A percentile compares a stretch with the other conserved stretches of the same genome.
phyloP scores from a whole-genome alignment of 2,797 vertebrate species.

The Mormyrus hasselquistii region DNA sequence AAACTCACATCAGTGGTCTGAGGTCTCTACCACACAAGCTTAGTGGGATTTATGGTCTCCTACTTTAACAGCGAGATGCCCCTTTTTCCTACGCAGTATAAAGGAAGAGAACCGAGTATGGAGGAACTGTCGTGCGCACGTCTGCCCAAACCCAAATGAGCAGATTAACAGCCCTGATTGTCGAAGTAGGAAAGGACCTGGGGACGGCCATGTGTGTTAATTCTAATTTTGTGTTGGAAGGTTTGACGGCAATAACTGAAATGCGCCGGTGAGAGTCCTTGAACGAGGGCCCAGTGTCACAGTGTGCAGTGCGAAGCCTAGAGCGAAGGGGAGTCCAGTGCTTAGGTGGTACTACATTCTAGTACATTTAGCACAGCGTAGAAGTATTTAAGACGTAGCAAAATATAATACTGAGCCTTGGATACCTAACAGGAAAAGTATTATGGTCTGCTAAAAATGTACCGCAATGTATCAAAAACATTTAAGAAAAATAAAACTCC shows the following conservation, averaged over 20 bases:
- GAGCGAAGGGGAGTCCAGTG: background rate
- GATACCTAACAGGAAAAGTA: background rate
- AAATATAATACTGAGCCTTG: background rate
- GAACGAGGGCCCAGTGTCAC: background rate
- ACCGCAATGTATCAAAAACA: background rate
- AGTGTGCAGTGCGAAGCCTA: background rate
- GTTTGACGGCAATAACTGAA: background rate
- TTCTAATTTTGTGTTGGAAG: background rate
- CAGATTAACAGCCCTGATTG: conserved; percentile 9
- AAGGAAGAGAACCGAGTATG: conserved; percentile 4
- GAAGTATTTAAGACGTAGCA: background rate
- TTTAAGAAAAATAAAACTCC: background rate
- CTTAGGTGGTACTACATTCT: background rate
- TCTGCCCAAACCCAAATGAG: conserved; percentile 11
- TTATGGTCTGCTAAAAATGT: background rate
- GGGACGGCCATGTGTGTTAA: background rate
- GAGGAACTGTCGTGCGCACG: background rate
- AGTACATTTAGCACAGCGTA: background rate
- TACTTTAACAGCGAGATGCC: background rate
- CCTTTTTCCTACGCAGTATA: background rate
- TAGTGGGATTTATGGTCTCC: background rate
- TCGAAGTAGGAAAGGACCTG: no score
- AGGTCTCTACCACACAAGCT: background rate
- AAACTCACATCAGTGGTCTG: background rate
- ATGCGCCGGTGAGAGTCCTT: background rate